Base-by-base conservation (phyloP, 2,113 vertebrate genomes). In the Apeltes quadracus region DNA sequence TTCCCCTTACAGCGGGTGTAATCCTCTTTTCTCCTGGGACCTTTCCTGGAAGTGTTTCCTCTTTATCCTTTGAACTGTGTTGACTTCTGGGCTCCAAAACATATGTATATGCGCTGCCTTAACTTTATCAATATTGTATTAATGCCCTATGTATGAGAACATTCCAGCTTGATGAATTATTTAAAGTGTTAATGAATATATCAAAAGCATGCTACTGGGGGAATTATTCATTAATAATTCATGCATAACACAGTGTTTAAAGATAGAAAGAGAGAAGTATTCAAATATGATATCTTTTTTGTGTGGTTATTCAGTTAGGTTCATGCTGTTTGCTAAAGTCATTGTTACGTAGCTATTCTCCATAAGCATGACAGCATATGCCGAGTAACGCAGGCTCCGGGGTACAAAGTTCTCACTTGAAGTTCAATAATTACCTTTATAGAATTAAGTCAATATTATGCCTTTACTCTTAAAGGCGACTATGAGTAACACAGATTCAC, bases 21-120 rank as follows among this genome's bases (percentile, higher is more conserved):
- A 88, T 90, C 87, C 83, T 84, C 83, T 87, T 76, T 84, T 20
- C 56, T 78, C 39, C 8, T 1, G 3, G 36, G 61, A 72, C 67
- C 12, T 65, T 61, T 36, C n/a, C 34, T 1, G 20, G 51, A 70
- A 75, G 74, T 55, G 20, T 39, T 69, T 38, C 25, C 18, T 51
- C 1, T 81, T 81, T 38, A 56, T 46, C 55, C 55, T 23, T 61
- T 84, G 18, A 72, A 38, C 44, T 53, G 29, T 51, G 38, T 23
- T 65, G 34, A 76, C 36, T 36, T 64, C 4, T 34, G 1, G 13
- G 9, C 16, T 58, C n/a, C 1, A n/a, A 27, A 39, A 22, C 41
- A n/a, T 34, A 48, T 20, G 1, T 10, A 5, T 41, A n/a, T 59
- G 36, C 22, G 12, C 23, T 16, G 29, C 27, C 5, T 54, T 15